A percentile compares a stretch with the other conserved stretches of the same genome.
These are phyloP conservation scores for Cephus pulcher DNA, from an alignment of 2,888 invertebrate species.

Conservation along the genomic window DNA sequence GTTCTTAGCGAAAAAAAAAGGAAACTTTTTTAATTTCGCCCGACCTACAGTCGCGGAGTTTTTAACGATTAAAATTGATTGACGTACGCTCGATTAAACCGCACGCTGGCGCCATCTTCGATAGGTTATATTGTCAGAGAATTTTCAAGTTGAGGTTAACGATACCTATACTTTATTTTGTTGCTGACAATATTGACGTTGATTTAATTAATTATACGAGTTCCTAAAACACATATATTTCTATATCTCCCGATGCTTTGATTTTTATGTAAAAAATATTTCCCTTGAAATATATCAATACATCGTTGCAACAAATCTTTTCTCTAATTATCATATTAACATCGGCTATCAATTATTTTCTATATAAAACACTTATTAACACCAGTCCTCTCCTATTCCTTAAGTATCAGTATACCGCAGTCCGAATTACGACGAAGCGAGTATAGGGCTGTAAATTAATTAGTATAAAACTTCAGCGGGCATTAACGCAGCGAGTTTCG, in stretches of 20 bases:
- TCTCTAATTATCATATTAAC: too few species aligned
- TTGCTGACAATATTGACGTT: too few species aligned
- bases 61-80: neutral
- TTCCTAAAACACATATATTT: too few species aligned
- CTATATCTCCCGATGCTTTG: too few species aligned
- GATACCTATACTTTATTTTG: too few species aligned
- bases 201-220: too few species aligned
- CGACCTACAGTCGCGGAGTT: neutral
- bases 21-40: neutral
- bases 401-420: neutral
- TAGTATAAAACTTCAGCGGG: constrained; percentile 28
- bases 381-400: neutral
- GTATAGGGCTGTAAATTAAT: constrained; percentile 28
- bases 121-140: neutral
- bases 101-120: neutral
- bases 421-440: neutral
- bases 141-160: neutral
- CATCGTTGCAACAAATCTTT: too few species aligned
- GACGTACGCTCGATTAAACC: neutral
- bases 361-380: too few species aligned
- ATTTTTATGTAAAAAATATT: too few species aligned
- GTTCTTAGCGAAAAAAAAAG: neutral
- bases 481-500: constrained; percentile 30
- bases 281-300: too few species aligned
- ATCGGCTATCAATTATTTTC: too few species aligned